A percentile compares a stretch with the other conserved stretches of the same genome.
Conservation (phyloP, 2,888 invertebrate genomes). For the Agriotes lineatus region DNA sequence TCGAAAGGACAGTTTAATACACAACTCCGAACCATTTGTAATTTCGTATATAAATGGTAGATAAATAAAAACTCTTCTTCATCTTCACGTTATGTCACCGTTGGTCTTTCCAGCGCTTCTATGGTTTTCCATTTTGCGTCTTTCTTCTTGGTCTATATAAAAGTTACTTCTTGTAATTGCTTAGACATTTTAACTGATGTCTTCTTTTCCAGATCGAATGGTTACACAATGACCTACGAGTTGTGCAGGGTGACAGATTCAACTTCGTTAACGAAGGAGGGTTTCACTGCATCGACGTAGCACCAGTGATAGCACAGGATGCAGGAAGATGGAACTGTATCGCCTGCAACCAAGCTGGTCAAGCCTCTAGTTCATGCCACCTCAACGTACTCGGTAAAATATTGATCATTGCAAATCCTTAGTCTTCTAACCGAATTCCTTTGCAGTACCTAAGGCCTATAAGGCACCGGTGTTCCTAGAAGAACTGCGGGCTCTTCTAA, state of each 20-base stretch:
- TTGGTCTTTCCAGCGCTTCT: no score
- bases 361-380: slow-evolving; percentile 81
- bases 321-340: slow-evolving; percentile 89
- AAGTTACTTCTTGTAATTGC: no score
- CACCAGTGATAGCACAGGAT: slow-evolving; percentile 85
- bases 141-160: no score
- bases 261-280: slow-evolving; percentile 85
- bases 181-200: no score
- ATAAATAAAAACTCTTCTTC: no score
- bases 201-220: slow-evolving; percentile 83
- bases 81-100: no score
- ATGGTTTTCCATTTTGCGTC: no score
- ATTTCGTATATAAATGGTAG: no score
- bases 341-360: slow-evolving; percentile 81
- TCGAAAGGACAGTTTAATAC: slow-evolving; percentile 15
- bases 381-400: slow-evolving; percentile 80
- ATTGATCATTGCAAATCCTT: background rate
- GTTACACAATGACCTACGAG: slow-evolving; percentile 85
- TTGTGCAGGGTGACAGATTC: slow-evolving; percentile 82
- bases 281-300: slow-evolving; percentile 87
- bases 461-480: slow-evolving; percentile 90
- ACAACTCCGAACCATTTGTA: no score
- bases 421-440: background rate
- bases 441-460: slow-evolving; percentile 86
- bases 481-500: slow-evolving; percentile 84